Evolutionary conservation across 2,888 invertebrate species (phyloP), one percentile per base, ranked within the genome.

Genomic region (Drosophila emarginata): DNA sequence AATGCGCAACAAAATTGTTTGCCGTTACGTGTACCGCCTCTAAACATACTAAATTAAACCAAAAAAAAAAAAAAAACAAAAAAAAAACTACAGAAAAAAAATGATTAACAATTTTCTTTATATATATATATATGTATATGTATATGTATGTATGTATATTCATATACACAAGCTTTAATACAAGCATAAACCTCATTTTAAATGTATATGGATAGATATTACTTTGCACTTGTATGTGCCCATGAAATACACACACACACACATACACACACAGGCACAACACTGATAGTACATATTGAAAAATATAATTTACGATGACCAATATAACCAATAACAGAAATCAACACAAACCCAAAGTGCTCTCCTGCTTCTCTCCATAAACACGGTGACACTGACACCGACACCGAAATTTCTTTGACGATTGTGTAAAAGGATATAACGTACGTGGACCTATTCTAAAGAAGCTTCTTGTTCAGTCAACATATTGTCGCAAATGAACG

Each of bases 91-190:
- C 21, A 45, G 45, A 45, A 40, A 21, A 45, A 45, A 45, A 45
- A 69, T 77, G 82, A 87, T 82, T 87, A 77, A 72, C 78, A 80
- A 72, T 74, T 72, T 68, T 61, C 60, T 67, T 64, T 53, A 60
- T 59, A n/a, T 12, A 32, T 18, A 2, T 53, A 62, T 59, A n/a
- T 4, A 32, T 21, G 11, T 4, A 12, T 21, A 45, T 18, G 18
- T 45, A 12, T 36, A 36, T 36, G 11, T 36, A 12, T 28, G 5
- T 28, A 28, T 32, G 32, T 45, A n/a, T 37, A 37, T 37, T 11
- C 12, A 12, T 36, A 36, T 36, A 18, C n/a, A n/a, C n/a, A 23
- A 23, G 23, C 23, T 23, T 23, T 23, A 23, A 23, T 23, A 23
- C 23, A 23, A 23, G 23, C 23, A 23, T 23, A 23, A 23, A 23